Evolutionary conservation across 2,888 invertebrate species (phyloP).

Genomic region (Noctua pronuba): DNA sequence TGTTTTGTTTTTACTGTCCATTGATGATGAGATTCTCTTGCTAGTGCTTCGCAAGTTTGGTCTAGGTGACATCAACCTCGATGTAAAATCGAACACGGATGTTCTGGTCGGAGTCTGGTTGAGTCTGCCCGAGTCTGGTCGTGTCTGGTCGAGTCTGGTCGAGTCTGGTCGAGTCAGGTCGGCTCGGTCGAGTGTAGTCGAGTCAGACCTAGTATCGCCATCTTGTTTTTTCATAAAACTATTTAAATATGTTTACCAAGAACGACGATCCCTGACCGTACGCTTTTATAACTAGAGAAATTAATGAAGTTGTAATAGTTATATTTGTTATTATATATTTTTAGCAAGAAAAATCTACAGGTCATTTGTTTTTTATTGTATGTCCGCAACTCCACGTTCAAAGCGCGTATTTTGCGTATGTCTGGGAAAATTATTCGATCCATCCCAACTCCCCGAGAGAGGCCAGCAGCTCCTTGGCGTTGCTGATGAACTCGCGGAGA

Average conservation of each 20-base stretch:
- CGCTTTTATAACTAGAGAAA: background rate
- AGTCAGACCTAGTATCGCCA: too few species aligned
- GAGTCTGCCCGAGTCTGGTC: too few species aligned
- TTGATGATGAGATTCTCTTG: background rate
- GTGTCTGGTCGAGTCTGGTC: too few species aligned
- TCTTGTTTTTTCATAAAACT: background rate
- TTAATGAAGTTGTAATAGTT: background rate
- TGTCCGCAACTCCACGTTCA: too few species aligned
- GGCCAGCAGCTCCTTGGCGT: too few species aligned
- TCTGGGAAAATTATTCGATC: too few species aligned
- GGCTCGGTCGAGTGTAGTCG: too few species aligned
- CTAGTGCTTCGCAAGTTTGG: background rate
- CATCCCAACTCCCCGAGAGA: too few species aligned
- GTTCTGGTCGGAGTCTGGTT: background rate
- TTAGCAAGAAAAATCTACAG: background rate
- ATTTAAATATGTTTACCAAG: background rate
- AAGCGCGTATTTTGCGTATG: too few species aligned
- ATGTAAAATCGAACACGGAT: background rate
- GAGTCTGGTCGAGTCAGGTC: too few species aligned
- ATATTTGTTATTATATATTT: background rate
- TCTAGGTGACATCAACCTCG: background rate
- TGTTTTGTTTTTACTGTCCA: slow-evolving; percentile 6
- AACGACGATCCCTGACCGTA: background rate
- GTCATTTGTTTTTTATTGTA: too few species aligned
- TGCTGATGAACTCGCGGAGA: too few species aligned